Percentiles rank a stretch among this genome's conserved stretches.
Evolutionary conservation across 1,140 invertebrate genomes (phyloP).

Genomic region (Sogatella furcifera): DNA sequence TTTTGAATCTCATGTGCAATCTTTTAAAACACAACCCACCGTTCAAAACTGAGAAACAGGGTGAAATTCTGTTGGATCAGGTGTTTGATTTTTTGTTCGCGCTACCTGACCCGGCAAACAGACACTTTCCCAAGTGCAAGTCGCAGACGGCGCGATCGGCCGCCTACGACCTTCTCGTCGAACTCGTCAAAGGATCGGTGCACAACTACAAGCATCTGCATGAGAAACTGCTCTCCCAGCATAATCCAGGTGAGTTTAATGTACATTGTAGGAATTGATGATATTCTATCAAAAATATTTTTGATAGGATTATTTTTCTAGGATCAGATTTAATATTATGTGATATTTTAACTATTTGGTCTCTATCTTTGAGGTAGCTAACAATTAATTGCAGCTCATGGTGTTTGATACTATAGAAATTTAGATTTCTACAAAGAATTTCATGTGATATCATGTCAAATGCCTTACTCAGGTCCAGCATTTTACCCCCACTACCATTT

Average conservation of each 20-base stretch:
- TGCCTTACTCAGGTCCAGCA: too few species aligned
- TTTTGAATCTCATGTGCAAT: conserved; percentile 77
- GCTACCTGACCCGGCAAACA: conserved; percentile 68
- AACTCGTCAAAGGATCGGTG: conserved; percentile 68
- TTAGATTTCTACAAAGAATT: too few species aligned
- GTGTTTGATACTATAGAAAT: too few species aligned
- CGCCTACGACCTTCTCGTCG: conserved; percentile 81
- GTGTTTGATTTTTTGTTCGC: conserved; percentile 84
- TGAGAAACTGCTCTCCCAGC: conserved; percentile 69
- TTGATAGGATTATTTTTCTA: background rate
- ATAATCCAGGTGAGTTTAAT: conserved; percentile 57
- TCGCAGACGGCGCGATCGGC: conserved; percentile 76
- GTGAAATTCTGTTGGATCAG: conserved; percentile 58
- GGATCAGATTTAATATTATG: too few species aligned
- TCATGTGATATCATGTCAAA: too few species aligned
- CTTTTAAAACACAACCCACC: conserved; percentile 77
- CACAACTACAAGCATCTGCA: conserved; percentile 81
- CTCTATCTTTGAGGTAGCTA: too few species aligned
- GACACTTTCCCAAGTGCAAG: conserved; percentile 87
- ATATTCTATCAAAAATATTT: background rate
- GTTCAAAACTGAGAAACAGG: conserved; percentile 71
- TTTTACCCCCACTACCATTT: too few species aligned
- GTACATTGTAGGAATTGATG: background rate
- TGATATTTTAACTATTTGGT: too few species aligned
- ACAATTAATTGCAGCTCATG: too few species aligned